phyloP scores from a whole-genome alignment of 1,140 invertebrate species.

The Adelges cooleyi region DNA sequence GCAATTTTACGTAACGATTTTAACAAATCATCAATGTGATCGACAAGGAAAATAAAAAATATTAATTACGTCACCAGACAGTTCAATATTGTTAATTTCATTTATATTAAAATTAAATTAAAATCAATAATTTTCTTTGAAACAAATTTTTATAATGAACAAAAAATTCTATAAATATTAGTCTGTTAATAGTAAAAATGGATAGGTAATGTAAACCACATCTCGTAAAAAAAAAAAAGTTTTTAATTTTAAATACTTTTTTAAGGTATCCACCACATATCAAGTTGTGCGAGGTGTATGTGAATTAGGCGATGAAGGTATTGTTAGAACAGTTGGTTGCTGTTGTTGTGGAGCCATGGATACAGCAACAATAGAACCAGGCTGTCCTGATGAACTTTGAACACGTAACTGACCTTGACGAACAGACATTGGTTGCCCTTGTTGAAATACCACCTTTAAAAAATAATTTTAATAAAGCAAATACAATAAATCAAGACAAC shows the following conservation, averaged over 20 bases:
- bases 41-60: constrained; percentile 3
- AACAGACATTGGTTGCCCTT: constrained; percentile 21
- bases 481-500: no score
- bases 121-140: constrained; percentile 10
- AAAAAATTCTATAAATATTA: neutral
- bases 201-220: constrained; percentile 7
- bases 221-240: neutral
- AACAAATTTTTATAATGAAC: neutral
- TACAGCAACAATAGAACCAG: constrained; percentile 21
- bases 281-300: constrained; percentile 24
- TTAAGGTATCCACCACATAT: neutral
- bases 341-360: constrained; percentile 24
- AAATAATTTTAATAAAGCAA: neutral
- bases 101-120: constrained; percentile 2
- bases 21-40: constrained; percentile 13
- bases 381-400: constrained; percentile 14
- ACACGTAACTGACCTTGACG: constrained; percentile 22
- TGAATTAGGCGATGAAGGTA: constrained; percentile 17
- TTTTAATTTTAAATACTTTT: neutral
- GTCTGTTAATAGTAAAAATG: constrained; percentile 7
- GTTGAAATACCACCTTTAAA: constrained; percentile 26
- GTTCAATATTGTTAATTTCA: neutral
- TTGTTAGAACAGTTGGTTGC: constrained; percentile 20
- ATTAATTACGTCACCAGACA: constrained; percentile 1
- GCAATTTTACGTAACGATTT: constrained; percentile 4